Base-by-base conservation (phyloP, 2,797 vertebrate genomes). In the Argya squamiceps region DNA sequence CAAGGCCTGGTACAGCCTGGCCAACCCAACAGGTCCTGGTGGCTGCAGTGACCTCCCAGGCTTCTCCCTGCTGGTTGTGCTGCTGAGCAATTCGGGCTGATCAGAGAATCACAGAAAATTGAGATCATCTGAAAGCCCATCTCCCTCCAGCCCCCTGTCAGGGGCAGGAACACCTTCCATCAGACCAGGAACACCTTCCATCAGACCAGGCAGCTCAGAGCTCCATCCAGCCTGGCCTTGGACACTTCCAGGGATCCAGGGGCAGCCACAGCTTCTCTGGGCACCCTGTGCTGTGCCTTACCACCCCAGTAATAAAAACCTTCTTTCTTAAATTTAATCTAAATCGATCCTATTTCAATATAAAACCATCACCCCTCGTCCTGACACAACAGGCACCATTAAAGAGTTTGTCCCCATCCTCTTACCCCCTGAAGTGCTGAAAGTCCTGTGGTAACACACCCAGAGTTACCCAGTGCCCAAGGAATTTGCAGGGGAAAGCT, bases 381-480 rank as follows among this genome's bases (percentile, higher is more conserved):
- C 77, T 36, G 10, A 22, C 62, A 34, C 39, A 46, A 22, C 39
- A 47, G 77, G 41, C 69, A 75, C 34, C 62, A 49, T 30, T 6
- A 2, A 29, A 41, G 43, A 23, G 22, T 55, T 75, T 32, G 55
- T n/a, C 36, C 34, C 63, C 36, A 24, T 14, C 27, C 27, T 26
- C 39, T 81, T 23, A 41, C 3, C 22, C 41, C 41, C 41, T 41
- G 17, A 10, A 41, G 41, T 4, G 21, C 30, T 46, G 15, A 34
- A 22, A 55, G 9, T 8, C 26, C 47, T 55, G 53, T 11, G 69
- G 19, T 10, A 32, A 36, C 41, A 64, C 67, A 44, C 27, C 7
- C 59, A 19, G 44, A 1, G 3, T 3, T 5, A 30, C 24, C 9
- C 0, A 6, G 53, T 1, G 37, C 11, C 36, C 30, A 5, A 18